Evolutionary conservation across 2,888 invertebrate species (phyloP), one percentile per base, ranked within the genome.

Genomic region (Hypena proboscidalis): DNA sequence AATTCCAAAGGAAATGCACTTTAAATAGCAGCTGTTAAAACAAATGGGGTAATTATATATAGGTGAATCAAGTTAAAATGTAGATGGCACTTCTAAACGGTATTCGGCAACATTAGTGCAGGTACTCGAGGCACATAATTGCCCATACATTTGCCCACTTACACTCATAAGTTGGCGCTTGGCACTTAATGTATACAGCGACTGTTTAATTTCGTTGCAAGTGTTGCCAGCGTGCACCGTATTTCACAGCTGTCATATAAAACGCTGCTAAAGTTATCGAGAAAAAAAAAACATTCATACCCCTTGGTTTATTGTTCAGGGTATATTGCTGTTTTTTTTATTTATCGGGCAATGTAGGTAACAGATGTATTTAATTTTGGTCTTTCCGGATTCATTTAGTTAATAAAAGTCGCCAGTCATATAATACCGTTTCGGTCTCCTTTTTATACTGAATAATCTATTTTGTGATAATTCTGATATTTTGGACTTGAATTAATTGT

Each of bases 61-160:
- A 31, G 31, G 11, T 13, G 21, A 6, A 30, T 40, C 20, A 33
- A 58, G 23, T 48, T 41, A n/a, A 26, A 21, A 23, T 30, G 36
- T 35, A 25, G 39, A 29, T 4, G 25, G 23, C 21, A n/a, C 35
- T 29, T 33, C 43, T 20, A 13, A 35, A 25, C 34, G 22, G 15
- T 11, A 19, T 36, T 45, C 15, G 31, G 31, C 25, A 38, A 46
- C 35, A 47, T 53, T 58, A 54, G 32, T 44, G 38, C 50, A 46
- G 50, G 45, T 55, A 56, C 20, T 26, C 13, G 33, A 19, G 51
- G 44, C 54, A 54, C 29, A 13, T 58, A 55, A 55, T 51, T 55
- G 52, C 59, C 47, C 55, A 52, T 54, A 39, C 35, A 57, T 57
- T 52, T 29, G 22, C 21, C 19, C 36, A 37, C 52, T 44, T 25